Evolutionary conservation across 2,113 vertebrate genomes (phyloP), one percentile per base, ranked within the genome.

Genomic region (Oncorhynchus clarkii): DNA sequence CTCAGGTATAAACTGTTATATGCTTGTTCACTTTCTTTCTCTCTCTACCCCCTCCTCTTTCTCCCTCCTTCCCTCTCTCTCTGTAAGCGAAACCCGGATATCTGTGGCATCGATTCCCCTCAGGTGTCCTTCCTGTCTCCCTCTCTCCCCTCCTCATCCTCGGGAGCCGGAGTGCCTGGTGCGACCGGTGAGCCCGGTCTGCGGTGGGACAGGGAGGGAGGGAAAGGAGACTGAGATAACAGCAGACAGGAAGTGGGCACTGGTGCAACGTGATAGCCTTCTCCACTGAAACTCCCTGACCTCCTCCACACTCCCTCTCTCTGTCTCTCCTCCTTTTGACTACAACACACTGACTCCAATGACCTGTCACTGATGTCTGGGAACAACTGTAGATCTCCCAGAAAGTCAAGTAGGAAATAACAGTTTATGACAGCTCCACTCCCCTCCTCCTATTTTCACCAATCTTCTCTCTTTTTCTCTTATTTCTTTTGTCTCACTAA

Each of bases 101-200:
- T 92, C 93, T 91, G 86, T 86, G 90, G 84, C 88, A 92, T 93
- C 81, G 91, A 91, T 92, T 92, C 89, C 90, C 93, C 89, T 92
- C 92, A 91, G 91, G 92, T 93, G 91, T 93, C 92, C 93, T 94
- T 94, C 93, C 92, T 93, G 92, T 92, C 89, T 92, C 92, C 86
- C 93, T 83, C 83, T 65, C 72, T 39, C 57, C 29, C 59, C 85
- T 80, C 85, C 85, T 88, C 85, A 86, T 90, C 89, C 91, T 85
- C 84, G 80, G 88, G 88, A 90, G 90, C 87, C 88, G 82, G 88
- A 89, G 88, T 83, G 91, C 87, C 89, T 75, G 81, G 85, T 86
- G 80, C 81, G 80, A 86, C 79, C 81, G 83, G 83, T 81, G 78
- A 83, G 79, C 81, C 82, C 51, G 34, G 84, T 81, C 82, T 85